phyloP scores from a whole-genome alignment of 2,113 vertebrate species.

The Lepus americanus region DNA sequence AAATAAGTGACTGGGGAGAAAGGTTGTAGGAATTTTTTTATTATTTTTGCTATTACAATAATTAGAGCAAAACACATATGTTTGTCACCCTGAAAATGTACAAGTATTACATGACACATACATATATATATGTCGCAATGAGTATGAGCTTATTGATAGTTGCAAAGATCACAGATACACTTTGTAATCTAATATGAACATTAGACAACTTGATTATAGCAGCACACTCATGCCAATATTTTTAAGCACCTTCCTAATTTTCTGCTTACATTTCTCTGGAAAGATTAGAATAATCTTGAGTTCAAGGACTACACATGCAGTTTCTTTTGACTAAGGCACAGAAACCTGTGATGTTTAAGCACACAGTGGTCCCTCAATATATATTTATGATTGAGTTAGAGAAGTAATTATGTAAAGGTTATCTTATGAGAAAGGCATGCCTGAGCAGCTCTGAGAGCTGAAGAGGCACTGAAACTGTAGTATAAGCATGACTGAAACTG shows the following conservation, averaged over 20 bases:
- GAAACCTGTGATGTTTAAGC: not conserved
- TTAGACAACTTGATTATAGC: not conserved
- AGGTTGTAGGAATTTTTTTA: not conserved
- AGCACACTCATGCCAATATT: not conserved
- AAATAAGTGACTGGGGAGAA: not conserved
- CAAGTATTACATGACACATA: not conserved
- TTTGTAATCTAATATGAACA: slow-evolving; percentile 2
- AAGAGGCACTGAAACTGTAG: not conserved
- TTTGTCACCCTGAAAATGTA: too few species aligned
- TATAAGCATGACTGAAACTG: not conserved
- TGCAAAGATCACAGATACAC: not conserved
- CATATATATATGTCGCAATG: too few species aligned
- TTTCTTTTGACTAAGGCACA: not conserved
- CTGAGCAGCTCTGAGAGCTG: not conserved
- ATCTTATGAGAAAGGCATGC: not conserved
- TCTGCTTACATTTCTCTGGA: not conserved
- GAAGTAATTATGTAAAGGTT: not conserved
- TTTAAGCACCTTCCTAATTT: slow-evolving; percentile 7
- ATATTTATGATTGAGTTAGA: slow-evolving; percentile 4
- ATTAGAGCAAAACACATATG: not conserved
- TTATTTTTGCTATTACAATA: not conserved
- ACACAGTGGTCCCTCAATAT: not conserved
- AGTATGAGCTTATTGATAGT: not conserved
- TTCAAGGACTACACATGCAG: not conserved
- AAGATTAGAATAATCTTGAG: slow-evolving; percentile 10